Evolutionary conservation across 2,797 vertebrate genomes (phyloP).

Genomic region (Australoheros facetus): DNA sequence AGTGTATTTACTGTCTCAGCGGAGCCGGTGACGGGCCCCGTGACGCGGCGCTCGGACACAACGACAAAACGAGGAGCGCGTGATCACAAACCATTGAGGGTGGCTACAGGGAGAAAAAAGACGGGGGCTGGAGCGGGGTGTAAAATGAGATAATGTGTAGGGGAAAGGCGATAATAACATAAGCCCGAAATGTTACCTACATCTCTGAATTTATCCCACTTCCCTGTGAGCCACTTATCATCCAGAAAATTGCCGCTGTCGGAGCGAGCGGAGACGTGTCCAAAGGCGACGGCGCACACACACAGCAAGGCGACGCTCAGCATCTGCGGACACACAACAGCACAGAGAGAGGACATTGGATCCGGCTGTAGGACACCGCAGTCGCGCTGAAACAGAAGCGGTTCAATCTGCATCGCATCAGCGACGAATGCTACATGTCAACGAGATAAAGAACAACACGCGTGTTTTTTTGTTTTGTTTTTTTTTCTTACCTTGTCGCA

Average conservation of each 20-base stretch:
- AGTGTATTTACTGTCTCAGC: slow-evolving; percentile 30
- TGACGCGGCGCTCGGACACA: slow-evolving; percentile 63
- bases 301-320: slow-evolving; percentile 85
- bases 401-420: neutral
- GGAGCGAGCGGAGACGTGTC: slow-evolving; percentile 84
- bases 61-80: slow-evolving; percentile 68
- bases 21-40: slow-evolving; percentile 55
- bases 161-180: neutral
- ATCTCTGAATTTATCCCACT: slow-evolving; percentile 97
- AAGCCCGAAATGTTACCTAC: slow-evolving; percentile 81
- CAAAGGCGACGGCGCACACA: slow-evolving; percentile 85
- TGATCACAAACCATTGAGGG: slow-evolving; percentile 63
- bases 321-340: slow-evolving; percentile 79
- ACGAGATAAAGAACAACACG: neutral
- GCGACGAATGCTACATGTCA: neutral
- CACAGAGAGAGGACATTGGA: slow-evolving; percentile 51
- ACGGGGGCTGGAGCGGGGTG: neutral
- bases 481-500: slow-evolving; percentile 75
- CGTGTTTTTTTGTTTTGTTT: slow-evolving; percentile 5
- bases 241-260: slow-evolving; percentile 95
- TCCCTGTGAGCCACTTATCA: slow-evolving; percentile 93
- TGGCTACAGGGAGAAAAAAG: neutral
- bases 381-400: slow-evolving; percentile 6
- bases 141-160: slow-evolving; percentile 35
- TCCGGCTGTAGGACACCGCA: slow-evolving; percentile 36